Evolutionary conservation across 2,113 vertebrate species (phyloP), one percentile per base, ranked within the genome.

Genomic region (Poecilia latipinna): DNA sequence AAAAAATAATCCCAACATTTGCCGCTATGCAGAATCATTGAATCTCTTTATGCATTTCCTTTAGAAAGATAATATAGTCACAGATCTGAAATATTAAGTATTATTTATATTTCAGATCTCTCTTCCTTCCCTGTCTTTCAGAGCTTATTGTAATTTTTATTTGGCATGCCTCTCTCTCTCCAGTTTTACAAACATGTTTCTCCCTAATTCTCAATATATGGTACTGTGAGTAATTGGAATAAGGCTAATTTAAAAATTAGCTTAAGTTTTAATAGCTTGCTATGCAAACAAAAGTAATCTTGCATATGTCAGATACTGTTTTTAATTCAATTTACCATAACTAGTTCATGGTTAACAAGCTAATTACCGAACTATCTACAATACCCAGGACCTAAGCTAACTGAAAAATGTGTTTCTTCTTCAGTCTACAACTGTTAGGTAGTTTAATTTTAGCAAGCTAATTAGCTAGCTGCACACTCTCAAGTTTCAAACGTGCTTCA

Each of bases 1-100:
- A 0, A 60, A 33, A 77, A 87, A 86, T 7, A 11, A 42, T 15
- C 39, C 39, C 88, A 86, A 79, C 48, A 22, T 24, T 32, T 57
- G 2, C 39, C 0, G 22, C 65, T 32, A 69, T 39, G 32, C 66
- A 65, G 22, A 28, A 77, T 24, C 67, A 33, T 2, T 8, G n/a
- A 68, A 15, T 31, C 26, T 51, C 17, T 32, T 24, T 12, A 32
- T 24, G 22, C 32, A 37, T 8, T n/a, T 65, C 4, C 8, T 65
- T 12, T 17, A 7, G 61, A 64, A 31, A 33, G 31, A 33, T 22
- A 22, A 19, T 1, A 19, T 48, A 48, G 44, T 17, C 44, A 48
- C 15, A 19, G 17, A 33, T 33, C 32, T 33, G 32, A 33, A 33
- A 33, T 33, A 11, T 37, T 2, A 35, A 35, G 10, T 35, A 35